Conservation (phyloP, 2,888 invertebrate genomes). For the Agonopterix alstromeriana region DNA sequence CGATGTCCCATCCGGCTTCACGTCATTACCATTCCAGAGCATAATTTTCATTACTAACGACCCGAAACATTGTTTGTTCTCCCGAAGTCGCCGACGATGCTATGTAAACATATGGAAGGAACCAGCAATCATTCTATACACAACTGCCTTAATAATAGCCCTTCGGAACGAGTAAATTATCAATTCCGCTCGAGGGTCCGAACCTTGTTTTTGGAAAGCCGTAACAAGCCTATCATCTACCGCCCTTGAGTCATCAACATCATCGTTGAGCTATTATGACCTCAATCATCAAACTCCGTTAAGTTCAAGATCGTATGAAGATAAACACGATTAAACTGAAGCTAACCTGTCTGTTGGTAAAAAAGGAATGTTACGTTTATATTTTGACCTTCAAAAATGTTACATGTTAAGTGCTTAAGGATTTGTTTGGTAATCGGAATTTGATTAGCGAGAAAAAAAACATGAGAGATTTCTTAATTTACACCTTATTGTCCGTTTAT, state of each 20-base stretch:
- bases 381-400: constrained; percentile 27
- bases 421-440: too few species aligned
- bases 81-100: constrained; percentile 37
- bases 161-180: constrained; percentile 72
- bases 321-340: constrained; percentile 10
- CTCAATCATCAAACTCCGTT: constrained; percentile 21
- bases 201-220: constrained; percentile 39
- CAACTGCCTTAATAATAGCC: constrained; percentile 70
- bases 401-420: too few species aligned
- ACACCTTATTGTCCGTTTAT: too few species aligned
- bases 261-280: constrained; percentile 24
- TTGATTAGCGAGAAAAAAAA: too few species aligned
- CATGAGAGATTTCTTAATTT: too few species aligned
- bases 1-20: constrained; percentile 27
- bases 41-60: constrained; percentile 69
- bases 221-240: constrained; percentile 62
- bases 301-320: constrained; percentile 21
- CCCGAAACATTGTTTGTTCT: constrained; percentile 71
- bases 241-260: constrained; percentile 33
- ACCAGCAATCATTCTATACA: constrained; percentile 66
- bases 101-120: constrained; percentile 55
- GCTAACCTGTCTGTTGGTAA: constrained; percentile 11
- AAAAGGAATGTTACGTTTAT: constrained; percentile 22
- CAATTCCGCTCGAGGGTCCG: constrained; percentile 70
- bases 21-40: constrained; percentile 45